Percentiles rank a stretch among this genome's conserved stretches.
Evolutionary conservation across 1,140 invertebrate genomes (phyloP).

Genomic region (Hycleus cichorii): DNA sequence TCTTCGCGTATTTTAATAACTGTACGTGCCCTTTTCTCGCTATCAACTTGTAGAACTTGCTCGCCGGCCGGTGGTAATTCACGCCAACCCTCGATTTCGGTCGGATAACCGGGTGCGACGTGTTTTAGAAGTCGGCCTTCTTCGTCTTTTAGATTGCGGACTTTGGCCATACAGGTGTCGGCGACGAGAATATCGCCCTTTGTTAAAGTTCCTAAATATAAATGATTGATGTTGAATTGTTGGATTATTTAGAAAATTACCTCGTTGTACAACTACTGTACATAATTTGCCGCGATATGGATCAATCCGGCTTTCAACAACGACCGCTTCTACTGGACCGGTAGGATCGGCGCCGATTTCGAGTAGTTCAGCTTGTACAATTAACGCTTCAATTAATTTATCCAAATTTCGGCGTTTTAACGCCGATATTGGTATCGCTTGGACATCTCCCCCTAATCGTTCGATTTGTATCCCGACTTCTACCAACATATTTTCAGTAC

Average conservation of each 20-base stretch:
- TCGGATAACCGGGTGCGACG: slow-evolving; percentile 74
- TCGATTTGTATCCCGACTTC: slow-evolving; percentile 78
- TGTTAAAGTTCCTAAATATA: slow-evolving; percentile 59
- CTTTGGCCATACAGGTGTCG: slow-evolving; percentile 76
- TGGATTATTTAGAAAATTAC: slow-evolving; percentile 11
- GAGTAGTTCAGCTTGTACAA: slow-evolving; percentile 82
- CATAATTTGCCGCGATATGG: slow-evolving; percentile 72
- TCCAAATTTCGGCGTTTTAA: slow-evolving; percentile 75
- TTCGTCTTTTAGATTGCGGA: slow-evolving; percentile 79
- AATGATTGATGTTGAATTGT: background rate
- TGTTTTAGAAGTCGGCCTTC: slow-evolving; percentile 57
- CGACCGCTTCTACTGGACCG: slow-evolving; percentile 80
- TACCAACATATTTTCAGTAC: slow-evolving; percentile 65
- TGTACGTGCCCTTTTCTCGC: slow-evolving; percentile 52
- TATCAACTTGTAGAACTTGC: slow-evolving; percentile 69
- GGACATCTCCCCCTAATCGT: slow-evolving; percentile 85
- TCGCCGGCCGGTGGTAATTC: slow-evolving; percentile 83
- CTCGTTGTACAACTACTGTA: slow-evolving; percentile 82
- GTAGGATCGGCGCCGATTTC: slow-evolving; percentile 72
- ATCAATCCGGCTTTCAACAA: slow-evolving; percentile 82
- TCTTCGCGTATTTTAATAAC: slow-evolving; percentile 59
- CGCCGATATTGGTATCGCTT: slow-evolving; percentile 88
- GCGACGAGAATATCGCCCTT: slow-evolving; percentile 77
- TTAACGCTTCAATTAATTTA: slow-evolving; percentile 75
- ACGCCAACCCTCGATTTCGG: slow-evolving; percentile 84